Conservation (phyloP, 2,797 vertebrate genomes). For the Enteromius fasciolatus region DNA sequence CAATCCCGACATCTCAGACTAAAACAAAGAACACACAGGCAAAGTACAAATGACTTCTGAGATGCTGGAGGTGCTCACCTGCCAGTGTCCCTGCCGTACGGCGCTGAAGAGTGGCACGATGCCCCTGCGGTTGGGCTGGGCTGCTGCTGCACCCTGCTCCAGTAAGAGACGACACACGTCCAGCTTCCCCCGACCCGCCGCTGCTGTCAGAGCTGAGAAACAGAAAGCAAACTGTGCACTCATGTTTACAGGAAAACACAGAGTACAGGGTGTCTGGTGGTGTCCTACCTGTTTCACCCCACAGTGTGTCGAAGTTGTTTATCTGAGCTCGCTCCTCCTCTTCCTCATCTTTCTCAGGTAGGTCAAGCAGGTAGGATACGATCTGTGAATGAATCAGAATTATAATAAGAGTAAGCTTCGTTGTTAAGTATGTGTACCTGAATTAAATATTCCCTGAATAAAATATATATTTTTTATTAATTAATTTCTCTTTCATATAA, state of each 20-base stretch:
- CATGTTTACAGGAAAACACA: background rate
- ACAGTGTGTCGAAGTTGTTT: conserved; percentile 92
- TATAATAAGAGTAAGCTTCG: background rate
- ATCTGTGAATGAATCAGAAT: conserved; percentile 73
- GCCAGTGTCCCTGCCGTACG: conserved; percentile 90
- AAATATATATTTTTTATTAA: background rate
- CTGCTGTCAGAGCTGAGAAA: conserved; percentile 82
- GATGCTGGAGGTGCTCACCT: conserved; percentile 69
- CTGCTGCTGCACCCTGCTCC: conserved; percentile 86
- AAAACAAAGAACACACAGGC: background rate
- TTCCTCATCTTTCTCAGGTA: conserved; percentile 91
- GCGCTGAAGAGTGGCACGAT: conserved; percentile 87
- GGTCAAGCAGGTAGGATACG: conserved; percentile 91
- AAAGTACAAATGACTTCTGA: background rate
- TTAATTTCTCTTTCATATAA: background rate
- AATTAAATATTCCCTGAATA: too few relatives aligned
- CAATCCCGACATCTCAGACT: conserved; percentile 13
- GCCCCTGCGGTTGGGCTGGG: conserved; percentile 85
- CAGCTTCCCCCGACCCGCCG: conserved; percentile 84
- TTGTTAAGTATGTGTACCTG: background rate
- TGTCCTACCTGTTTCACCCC: conserved; percentile 93
- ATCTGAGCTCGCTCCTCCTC: conserved; percentile 92
- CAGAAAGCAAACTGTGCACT: background rate
- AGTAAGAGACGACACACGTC: conserved; percentile 85
- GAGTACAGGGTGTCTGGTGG: background rate